Evolutionary conservation across 2,113 vertebrate species (phyloP).

Genomic region (Hippoglossus stenolepis): DNA sequence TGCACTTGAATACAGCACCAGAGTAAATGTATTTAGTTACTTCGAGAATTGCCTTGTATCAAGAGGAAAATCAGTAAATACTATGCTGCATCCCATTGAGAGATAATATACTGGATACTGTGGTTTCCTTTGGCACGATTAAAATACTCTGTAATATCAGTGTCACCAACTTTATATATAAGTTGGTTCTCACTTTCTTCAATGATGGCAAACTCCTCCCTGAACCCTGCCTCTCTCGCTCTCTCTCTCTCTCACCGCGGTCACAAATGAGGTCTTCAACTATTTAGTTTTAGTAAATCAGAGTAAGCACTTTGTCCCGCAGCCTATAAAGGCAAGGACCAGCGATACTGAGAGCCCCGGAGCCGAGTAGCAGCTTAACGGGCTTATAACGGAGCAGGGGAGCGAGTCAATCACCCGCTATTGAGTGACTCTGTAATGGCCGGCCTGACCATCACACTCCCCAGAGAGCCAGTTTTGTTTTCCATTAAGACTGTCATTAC

Average conservation of each 20-base stretch:
- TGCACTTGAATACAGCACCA: background rate
- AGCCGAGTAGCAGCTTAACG: constrained; percentile 65
- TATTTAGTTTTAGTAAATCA: constrained; percentile 58
- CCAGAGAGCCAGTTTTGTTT: constrained; percentile 73
- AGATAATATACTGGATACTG: background rate
- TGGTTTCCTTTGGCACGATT: too few species aligned
- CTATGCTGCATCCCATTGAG: background rate
- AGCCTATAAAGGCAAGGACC: constrained; percentile 39
- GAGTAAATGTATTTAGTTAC: background rate
- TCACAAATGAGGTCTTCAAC: constrained; percentile 33
- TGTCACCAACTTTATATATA: background rate
- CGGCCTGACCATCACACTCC: constrained; percentile 73
- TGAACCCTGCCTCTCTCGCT: background rate
- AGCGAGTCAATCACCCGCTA: constrained; percentile 68
- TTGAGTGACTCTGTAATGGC: constrained; percentile 78
- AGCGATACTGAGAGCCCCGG: constrained; percentile 44
- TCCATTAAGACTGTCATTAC: constrained; percentile 79
- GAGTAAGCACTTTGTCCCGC: constrained; percentile 62
- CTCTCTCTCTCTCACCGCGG: too few species aligned
- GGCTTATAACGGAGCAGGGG: constrained; percentile 62
- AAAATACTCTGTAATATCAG: background rate
- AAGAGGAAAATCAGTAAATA: background rate
- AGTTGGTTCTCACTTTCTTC: background rate
- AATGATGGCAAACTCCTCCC: background rate
- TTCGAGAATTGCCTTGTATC: background rate